These are phyloP conservation scores for Syrphus vitripennis DNA, from an alignment of 2,888 invertebrate species.

Conservation along the genomic window DNA sequence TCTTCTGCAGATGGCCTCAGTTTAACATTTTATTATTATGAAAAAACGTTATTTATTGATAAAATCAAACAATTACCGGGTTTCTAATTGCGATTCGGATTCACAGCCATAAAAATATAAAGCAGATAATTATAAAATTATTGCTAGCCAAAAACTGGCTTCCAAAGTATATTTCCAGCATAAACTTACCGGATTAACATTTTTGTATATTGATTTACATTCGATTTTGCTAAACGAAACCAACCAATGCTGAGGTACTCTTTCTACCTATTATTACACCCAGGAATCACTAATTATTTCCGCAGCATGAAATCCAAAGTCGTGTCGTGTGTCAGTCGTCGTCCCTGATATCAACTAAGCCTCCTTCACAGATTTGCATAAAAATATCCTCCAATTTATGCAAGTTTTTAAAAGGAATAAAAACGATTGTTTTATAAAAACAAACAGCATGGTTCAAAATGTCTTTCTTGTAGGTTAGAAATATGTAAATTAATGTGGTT, in stretches of 20 bases:
- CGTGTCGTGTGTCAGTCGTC: not conserved
- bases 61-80: too few species aligned
- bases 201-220: not conserved
- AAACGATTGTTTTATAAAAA: slow-evolving; percentile 67
- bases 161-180: too few species aligned
- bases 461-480: not conserved
- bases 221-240: not conserved
- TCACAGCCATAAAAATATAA: too few species aligned
- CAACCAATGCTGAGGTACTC: too few species aligned
- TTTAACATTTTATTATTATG: too few species aligned
- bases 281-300: slow-evolving; percentile 58
- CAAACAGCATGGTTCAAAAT: slow-evolving; percentile 56
- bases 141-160: too few species aligned
- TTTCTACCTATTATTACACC: not conserved
- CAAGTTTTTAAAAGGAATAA: slow-evolving; percentile 35
- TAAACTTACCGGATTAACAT: too few species aligned
- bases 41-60: too few species aligned
- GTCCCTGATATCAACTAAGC: not conserved
- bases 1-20: too few species aligned
- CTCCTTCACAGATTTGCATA: slow-evolving; percentile 26
- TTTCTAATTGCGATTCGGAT: too few species aligned
- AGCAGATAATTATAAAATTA: too few species aligned
- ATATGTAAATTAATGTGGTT: slow-evolving; percentile 33
- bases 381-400: not conserved
- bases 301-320: slow-evolving; percentile 46